Conservation (phyloP, 2,113 vertebrate genomes). For the Phaetusa simplex region DNA sequence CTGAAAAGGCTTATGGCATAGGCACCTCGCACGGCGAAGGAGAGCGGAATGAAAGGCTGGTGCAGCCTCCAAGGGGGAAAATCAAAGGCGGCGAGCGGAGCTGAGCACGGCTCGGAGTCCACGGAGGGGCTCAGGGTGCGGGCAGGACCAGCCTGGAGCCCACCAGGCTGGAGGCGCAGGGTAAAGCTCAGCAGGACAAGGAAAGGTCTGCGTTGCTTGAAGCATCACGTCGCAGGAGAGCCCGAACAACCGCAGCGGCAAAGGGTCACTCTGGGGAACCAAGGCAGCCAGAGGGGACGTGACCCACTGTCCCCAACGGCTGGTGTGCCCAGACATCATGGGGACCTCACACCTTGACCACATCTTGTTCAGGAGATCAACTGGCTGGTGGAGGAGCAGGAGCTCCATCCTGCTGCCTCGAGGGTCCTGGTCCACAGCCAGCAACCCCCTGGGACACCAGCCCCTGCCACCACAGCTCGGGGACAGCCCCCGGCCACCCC, state of each 20-base stretch:
- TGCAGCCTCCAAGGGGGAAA: neutral
- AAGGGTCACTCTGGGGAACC: neutral
- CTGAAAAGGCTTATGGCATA: constrained; percentile 21
- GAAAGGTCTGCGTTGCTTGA: neutral
- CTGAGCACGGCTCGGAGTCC: neutral
- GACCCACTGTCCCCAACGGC: neutral
- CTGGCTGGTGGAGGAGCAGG: fast-evolving
- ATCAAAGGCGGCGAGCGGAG: neutral
- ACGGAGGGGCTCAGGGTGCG: neutral
- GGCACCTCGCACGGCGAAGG: neutral
- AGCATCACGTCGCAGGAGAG: neutral
- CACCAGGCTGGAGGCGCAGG: neutral
- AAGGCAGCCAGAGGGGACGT: neutral
- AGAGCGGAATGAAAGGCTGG: neutral
- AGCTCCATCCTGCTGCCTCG: neutral
- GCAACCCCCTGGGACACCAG: neutral
- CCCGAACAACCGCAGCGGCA: neutral
- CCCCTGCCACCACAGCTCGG: neutral
- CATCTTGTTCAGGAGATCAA: neutral
- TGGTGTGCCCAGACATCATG: neutral
- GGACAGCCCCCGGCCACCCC: neutral
- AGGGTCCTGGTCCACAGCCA: neutral
- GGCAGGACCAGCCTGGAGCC: neutral
- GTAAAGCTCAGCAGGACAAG: neutral
- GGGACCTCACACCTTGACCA: neutral